Evolutionary conservation across 2,888 invertebrate genomes (phyloP).

Genomic region (Coenonympha arcania): DNA sequence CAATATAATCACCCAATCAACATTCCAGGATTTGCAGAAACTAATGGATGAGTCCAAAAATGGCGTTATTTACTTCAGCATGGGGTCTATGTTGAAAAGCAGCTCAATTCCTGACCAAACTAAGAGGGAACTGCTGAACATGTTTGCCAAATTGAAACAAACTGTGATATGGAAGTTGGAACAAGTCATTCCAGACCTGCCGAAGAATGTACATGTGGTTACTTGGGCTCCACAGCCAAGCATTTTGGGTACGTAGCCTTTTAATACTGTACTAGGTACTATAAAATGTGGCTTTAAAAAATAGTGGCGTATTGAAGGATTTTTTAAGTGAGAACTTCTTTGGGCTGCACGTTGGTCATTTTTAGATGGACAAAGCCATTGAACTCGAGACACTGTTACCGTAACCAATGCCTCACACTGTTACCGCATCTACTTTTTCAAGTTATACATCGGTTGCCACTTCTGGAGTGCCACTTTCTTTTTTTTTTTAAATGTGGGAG

Average conservation of each 20-base stretch:
- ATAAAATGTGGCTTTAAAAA: not conserved
- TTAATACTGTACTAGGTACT: not conserved
- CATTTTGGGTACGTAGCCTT: constrained; percentile 38
- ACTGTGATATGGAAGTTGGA: constrained; percentile 60
- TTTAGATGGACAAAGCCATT: too few relatives aligned
- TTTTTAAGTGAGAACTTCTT: too few relatives aligned
- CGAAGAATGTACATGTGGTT: constrained; percentile 41
- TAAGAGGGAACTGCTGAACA: constrained; percentile 42
- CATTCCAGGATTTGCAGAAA: constrained; percentile 48
- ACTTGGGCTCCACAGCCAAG: constrained; percentile 50
- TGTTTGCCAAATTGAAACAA: constrained; percentile 58
- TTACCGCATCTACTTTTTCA: too few relatives aligned
- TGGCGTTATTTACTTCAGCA: constrained; percentile 67
- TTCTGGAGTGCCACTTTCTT: too few relatives aligned
- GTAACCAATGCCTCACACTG: too few relatives aligned
- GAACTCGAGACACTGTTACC: too few relatives aligned
- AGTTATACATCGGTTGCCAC: too few relatives aligned
- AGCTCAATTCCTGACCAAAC: constrained; percentile 44
- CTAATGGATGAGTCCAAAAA: constrained; percentile 54
- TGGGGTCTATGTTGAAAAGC: constrained; percentile 60
- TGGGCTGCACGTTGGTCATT: too few relatives aligned
- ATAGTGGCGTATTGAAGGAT: not conserved
- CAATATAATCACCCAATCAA: too few relatives aligned
- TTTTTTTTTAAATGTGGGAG: too few relatives aligned
- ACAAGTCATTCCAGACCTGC: constrained; percentile 32